Conservation (phyloP, 2,113 vertebrate species). For the Rhea americana region DNA sequence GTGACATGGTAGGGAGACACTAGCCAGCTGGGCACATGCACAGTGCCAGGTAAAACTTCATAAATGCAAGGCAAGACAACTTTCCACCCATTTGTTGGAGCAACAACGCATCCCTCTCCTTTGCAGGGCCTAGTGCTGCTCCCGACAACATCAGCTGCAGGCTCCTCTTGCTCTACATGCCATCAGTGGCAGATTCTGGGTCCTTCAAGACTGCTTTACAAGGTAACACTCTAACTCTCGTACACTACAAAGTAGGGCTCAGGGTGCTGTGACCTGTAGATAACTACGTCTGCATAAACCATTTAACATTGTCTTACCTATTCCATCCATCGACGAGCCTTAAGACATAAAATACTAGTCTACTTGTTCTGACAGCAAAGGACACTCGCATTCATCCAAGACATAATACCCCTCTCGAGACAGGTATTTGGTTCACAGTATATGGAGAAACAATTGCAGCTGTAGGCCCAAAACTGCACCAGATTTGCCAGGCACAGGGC, state of each 20-base stretch:
- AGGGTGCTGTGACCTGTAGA: fast-evolving
- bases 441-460: background rate
- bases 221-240: background rate
- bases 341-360: fast-evolving
- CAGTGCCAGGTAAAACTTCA: background rate
- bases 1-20: background rate
- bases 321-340: background rate
- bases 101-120: background rate
- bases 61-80: fast-evolving
- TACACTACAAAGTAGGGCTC: background rate
- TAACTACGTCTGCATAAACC: background rate
- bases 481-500: background rate
- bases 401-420: background rate
- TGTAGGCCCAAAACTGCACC: fast-evolving
- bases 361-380: background rate
- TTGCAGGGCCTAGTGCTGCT: background rate
- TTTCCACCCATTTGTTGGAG: background rate
- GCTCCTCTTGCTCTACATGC: fast-evolving
- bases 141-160: background rate
- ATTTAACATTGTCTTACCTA: fast-evolving
- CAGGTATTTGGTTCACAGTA: background rate
- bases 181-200: background rate
- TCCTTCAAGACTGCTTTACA: background rate
- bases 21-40: background rate
- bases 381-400: background rate